A percentile compares a stretch with the other conserved stretches of the same genome.
These are phyloP conservation scores for Magallana angulata DNA, from an alignment of 1,140 invertebrate genomes.

Conservation along the genomic window DNA sequence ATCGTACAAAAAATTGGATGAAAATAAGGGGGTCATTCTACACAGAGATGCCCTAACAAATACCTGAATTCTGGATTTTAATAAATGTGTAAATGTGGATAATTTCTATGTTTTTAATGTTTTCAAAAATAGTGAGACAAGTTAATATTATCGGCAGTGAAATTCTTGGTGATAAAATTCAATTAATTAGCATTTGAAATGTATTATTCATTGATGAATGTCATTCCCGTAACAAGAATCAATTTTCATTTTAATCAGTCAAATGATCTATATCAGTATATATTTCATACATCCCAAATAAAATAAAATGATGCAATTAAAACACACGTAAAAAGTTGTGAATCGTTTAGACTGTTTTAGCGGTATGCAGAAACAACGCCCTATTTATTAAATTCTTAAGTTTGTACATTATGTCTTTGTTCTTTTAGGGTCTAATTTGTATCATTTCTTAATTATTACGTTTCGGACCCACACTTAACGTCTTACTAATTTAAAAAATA, in stretches of 20 bases:
- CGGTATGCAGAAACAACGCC: not conserved
- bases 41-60: not conserved
- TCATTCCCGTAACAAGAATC: not conserved
- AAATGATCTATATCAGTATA: not conserved
- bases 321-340: not conserved
- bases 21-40: conserved; percentile 53
- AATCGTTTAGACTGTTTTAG: not conserved
- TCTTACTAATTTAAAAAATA: not conserved
- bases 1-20: not conserved
- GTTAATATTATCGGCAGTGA: conserved; percentile 4
- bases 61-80: not conserved
- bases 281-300: not conserved
- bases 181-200: not conserved
- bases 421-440: not conserved
- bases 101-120: not conserved
- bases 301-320: not conserved
- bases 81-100: not conserved
- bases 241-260: not conserved
- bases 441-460: not conserved
- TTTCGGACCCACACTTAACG: not conserved
- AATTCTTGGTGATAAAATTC: not conserved
- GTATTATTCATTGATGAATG: not conserved
- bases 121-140: not conserved
- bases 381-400: not conserved
- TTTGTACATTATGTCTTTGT: not conserved